These are phyloP conservation scores for Polyergus mexicanus DNA, from an alignment of 1,140 invertebrate genomes.

Conservation along the genomic window DNA sequence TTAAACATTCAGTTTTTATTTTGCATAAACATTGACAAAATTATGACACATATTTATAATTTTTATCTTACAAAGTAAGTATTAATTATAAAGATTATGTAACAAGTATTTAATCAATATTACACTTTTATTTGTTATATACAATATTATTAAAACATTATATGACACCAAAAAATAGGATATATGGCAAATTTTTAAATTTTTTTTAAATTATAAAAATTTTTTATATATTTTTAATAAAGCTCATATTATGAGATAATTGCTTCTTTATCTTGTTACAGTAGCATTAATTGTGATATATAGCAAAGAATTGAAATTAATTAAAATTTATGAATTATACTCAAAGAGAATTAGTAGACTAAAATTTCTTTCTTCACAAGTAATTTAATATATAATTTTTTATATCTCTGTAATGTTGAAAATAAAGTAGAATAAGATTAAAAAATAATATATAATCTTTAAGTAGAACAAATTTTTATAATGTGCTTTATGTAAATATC, in stretches of 20 bases:
- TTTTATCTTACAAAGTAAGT: conserved; percentile 24
- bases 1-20: conserved; percentile 1
- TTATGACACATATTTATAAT: not conserved
- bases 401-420: no score
- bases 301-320: no score
- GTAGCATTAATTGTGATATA: no score
- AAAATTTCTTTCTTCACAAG: no score
- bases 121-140: not conserved
- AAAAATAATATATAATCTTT: no score
- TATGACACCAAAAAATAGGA: not conserved
- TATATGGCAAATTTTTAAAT: conserved; percentile 4
- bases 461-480: no score
- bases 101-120: conserved; percentile 13
- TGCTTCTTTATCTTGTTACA: not conserved
- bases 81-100: conserved; percentile 9
- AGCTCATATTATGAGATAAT: not conserved
- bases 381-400: no score
- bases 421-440: no score
- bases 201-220: not conserved
- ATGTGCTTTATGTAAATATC: no score
- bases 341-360: no score
- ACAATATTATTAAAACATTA: not conserved
- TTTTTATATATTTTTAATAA: conserved; percentile 9
- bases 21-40: conserved; percentile 1
- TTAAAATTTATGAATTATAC: no score